These are phyloP conservation scores for Leptonema lineaticorne DNA, from an alignment of 1,140 invertebrate species.

Conservation along the genomic window DNA sequence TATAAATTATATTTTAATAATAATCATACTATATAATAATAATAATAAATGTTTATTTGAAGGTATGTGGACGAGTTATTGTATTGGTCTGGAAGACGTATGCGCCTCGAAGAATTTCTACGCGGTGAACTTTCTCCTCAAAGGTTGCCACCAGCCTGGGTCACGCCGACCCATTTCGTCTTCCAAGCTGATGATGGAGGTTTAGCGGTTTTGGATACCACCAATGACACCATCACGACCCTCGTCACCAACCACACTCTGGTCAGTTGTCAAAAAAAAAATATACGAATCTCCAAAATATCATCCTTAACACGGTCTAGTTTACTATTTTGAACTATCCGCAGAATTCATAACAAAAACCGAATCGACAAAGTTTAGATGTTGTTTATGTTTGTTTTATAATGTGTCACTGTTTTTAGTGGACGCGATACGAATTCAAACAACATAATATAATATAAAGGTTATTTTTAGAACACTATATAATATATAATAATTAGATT, in stretches of 20 bases:
- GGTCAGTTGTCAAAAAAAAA: slow-evolving; percentile 59
- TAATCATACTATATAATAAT: slow-evolving; percentile 12
- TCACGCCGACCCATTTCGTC: slow-evolving; percentile 75
- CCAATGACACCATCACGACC: slow-evolving; percentile 71
- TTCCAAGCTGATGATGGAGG: slow-evolving; percentile 83
- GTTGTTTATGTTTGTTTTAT: too few relatives aligned
- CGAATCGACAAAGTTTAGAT: too few relatives aligned
- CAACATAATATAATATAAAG: too few relatives aligned
- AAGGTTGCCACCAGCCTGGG: slow-evolving; percentile 74
- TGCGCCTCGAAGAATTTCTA: slow-evolving; percentile 78
- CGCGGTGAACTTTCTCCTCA: slow-evolving; percentile 73
- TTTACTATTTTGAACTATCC: too few relatives aligned
- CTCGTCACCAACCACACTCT: slow-evolving; percentile 83
- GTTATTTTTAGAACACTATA: too few relatives aligned
- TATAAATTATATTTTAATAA: too few relatives aligned
- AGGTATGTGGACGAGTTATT: slow-evolving; percentile 83
- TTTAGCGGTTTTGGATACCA: slow-evolving; percentile 71
- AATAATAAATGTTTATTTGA: slow-evolving; percentile 14
- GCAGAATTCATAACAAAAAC: too few relatives aligned
- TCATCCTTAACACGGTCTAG: too few relatives aligned
- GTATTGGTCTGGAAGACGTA: slow-evolving; percentile 79
- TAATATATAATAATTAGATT: too few relatives aligned
- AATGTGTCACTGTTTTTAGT: too few relatives aligned
- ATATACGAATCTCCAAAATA: too few relatives aligned
- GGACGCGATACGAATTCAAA: too few relatives aligned